phyloP scores from a whole-genome alignment of 2,113 vertebrate species.

The Neomonachus schauinslandi region DNA sequence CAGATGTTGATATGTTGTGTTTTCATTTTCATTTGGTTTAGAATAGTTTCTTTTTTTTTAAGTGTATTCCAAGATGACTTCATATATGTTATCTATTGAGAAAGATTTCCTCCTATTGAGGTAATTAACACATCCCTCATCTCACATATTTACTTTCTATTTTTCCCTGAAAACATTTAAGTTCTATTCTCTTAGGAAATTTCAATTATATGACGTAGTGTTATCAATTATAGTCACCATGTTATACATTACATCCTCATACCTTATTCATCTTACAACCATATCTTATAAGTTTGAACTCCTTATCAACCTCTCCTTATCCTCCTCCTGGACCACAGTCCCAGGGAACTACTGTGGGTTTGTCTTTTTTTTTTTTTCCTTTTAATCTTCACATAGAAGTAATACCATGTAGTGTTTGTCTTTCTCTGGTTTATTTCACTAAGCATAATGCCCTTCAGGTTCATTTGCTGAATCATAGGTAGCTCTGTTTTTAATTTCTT shows the following conservation, averaged over 20 bases:
- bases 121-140: neutral
- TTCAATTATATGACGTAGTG: neutral
- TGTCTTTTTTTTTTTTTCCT: neutral
- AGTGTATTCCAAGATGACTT: neutral
- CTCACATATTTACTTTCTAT: neutral
- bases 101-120: neutral
- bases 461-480: neutral
- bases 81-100: neutral
- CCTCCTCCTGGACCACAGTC: neutral
- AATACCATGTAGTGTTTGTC: neutral
- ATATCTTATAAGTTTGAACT: neutral
- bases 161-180: neutral
- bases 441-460: neutral
- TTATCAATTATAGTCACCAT: neutral
- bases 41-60: neutral
- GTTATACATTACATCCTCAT: neutral
- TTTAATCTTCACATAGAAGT: neutral
- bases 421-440: neutral
- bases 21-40: neutral
- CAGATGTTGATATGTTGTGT: neutral
- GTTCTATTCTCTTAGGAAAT: neutral
- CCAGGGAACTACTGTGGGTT: neutral
- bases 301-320: neutral
- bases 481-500: neutral
- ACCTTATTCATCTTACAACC: neutral